Percentiles rank a stretch among this genome's conserved stretches.
Evolutionary conservation across 2,888 invertebrate genomes (phyloP).

Genomic region (Lucinisca nassula): DNA sequence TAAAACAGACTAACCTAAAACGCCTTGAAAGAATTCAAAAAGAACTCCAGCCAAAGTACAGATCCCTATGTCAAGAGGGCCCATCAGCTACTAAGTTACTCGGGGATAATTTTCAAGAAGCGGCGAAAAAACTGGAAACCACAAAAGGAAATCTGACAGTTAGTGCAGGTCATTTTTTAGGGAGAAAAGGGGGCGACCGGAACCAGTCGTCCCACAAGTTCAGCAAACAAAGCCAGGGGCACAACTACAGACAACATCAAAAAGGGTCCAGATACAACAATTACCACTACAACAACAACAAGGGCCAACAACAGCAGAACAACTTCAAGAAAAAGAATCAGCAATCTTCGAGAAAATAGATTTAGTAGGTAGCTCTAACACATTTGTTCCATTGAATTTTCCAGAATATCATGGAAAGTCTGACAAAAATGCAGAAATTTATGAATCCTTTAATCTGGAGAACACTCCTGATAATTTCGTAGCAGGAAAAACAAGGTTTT

Average conservation of each 20-base stretch:
- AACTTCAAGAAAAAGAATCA: background rate
- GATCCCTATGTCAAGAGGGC: background rate
- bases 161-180: constrained; percentile 11
- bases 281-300: background rate
- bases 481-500: constrained; percentile 27
- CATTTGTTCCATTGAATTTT: background rate
- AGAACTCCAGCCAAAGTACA: constrained; percentile 26
- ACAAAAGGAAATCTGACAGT: background rate
- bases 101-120: constrained; percentile 26
- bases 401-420: background rate
- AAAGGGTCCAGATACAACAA: background rate
- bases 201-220: constrained; percentile 14
- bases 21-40: constrained; percentile 7
- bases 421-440: background rate
- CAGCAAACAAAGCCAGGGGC: background rate
- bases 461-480: constrained; percentile 33
- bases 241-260: background rate
- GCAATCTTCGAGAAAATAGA: background rate
- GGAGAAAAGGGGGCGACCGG: constrained; percentile 14
- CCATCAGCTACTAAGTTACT: constrained; percentile 17
- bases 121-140: constrained; percentile 15
- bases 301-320: background rate
- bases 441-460: background rate
- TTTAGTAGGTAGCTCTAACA: background rate
- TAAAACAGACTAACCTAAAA: constrained; percentile 6